A percentile compares a stretch with the other conserved stretches of the same genome.
Evolutionary conservation across 2,888 invertebrate genomes (phyloP).

Genomic region (Temnothorax rugatulus): DNA sequence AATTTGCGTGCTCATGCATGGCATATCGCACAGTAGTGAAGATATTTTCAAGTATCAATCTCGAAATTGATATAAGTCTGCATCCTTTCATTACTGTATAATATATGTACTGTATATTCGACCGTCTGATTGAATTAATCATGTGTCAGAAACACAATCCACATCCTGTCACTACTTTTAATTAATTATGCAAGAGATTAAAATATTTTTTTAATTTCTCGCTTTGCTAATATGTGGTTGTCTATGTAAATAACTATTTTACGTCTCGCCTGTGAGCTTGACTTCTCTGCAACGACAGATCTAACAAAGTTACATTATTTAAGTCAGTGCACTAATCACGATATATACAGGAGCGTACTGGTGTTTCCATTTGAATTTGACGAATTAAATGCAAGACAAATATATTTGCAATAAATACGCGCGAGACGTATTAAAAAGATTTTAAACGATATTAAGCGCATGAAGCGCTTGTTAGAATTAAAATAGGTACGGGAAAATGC

Average conservation of each 20-base stretch:
- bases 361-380: background rate
- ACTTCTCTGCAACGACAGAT: background rate
- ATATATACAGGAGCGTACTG: background rate
- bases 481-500: background rate
- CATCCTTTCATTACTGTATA: background rate
- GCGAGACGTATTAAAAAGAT: background rate
- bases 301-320: conserved; percentile 1
- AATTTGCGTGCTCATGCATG: background rate
- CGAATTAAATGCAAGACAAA: background rate
- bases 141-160: background rate
- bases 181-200: background rate
- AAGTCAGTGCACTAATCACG: background rate
- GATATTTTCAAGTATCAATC: background rate
- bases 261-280: background rate
- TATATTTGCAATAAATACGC: background rate
- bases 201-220: conserved; percentile 19
- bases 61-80: background rate
- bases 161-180: background rate
- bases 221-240: background rate
- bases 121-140: background rate
- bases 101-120: background rate
- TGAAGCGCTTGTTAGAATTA: background rate
- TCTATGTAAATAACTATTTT: conserved; percentile 22
- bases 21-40: background rate
- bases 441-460: background rate